phyloP scores from a whole-genome alignment of 2,888 invertebrate species.

The Pheosia tremula region DNA sequence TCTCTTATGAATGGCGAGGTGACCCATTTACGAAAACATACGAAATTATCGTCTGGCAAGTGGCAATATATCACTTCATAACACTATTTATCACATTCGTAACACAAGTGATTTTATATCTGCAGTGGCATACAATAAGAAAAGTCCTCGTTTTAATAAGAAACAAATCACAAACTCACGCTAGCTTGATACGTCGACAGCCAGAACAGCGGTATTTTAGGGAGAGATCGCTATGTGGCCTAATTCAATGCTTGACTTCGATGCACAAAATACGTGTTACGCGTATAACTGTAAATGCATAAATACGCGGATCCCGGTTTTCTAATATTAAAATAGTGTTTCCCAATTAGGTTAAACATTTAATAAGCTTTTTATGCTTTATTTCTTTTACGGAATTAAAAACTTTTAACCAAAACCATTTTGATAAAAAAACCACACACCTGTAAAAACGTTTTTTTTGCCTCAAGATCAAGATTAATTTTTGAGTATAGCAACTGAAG shows the following conservation, averaged over 20 bases:
- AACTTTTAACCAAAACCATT: constrained; percentile 76
- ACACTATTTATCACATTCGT: constrained; percentile 58
- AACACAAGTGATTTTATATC: constrained; percentile 42
- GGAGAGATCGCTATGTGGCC: constrained; percentile 86
- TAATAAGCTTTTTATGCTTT: constrained; percentile 31
- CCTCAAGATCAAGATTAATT: constrained; percentile 12
- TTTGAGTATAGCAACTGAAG: constrained; percentile 47
- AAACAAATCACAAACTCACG: constrained; percentile 75
- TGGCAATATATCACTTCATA: constrained; percentile 67
- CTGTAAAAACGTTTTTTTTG: constrained; percentile 61
- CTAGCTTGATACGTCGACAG: constrained; percentile 83
- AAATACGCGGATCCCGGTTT: constrained; percentile 62
- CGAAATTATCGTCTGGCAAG: constrained; percentile 76
- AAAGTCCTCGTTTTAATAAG: constrained; percentile 42
- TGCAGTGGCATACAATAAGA: constrained; percentile 32
- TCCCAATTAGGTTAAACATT: constrained; percentile 25
- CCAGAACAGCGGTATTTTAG: constrained; percentile 85
- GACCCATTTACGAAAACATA: constrained; percentile 84
- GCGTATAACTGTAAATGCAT: constrained; percentile 83
- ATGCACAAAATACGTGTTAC: constrained; percentile 85
- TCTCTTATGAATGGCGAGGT: constrained; percentile 81
- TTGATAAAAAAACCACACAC: constrained; percentile 72
- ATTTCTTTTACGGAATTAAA: constrained; percentile 57
- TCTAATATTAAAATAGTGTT: constrained; percentile 17
- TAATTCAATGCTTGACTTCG: constrained; percentile 84